These are phyloP conservation scores for Brachyistius frenatus DNA, from an alignment of 2,113 vertebrate species.

Conservation along the genomic window DNA sequence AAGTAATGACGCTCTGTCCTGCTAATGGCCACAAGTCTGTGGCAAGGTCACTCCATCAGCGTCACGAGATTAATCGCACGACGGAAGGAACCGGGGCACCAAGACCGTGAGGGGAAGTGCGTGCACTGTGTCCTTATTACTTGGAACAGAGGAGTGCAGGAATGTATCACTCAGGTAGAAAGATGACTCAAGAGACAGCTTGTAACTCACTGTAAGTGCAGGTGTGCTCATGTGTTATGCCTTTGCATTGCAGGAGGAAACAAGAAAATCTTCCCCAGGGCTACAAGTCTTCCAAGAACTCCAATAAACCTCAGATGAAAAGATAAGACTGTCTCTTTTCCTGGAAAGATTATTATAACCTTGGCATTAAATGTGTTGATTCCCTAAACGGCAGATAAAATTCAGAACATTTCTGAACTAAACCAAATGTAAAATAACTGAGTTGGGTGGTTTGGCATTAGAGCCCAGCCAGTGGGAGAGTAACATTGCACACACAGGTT, in stretches of 20 bases:
- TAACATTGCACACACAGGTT: conserved; percentile 10
- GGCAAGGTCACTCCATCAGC: conserved; percentile 20
- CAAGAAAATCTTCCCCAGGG: conserved; percentile 19
- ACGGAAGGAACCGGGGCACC: conserved; percentile 1
- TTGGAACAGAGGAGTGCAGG: neutral
- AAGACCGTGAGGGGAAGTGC: neutral
- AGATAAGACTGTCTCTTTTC: conserved; percentile 28
- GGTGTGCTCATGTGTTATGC: neutral
- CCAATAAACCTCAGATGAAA: conserved; percentile 4
- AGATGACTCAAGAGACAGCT: neutral
- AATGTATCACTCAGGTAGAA: neutral
- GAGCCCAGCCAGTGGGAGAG: neutral
- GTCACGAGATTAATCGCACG: conserved; percentile 34
- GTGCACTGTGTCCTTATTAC: neutral
- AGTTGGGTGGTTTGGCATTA: conserved; percentile 11
- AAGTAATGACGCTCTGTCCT: conserved; percentile 17
- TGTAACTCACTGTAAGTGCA: neutral
- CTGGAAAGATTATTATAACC: conserved; percentile 55
- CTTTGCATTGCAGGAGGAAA: conserved; percentile 21
- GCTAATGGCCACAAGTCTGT: conserved; percentile 3
- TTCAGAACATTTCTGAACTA: conserved; percentile 67
- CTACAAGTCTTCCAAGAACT: conserved; percentile 32
- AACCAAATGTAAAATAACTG: conserved; percentile 66
- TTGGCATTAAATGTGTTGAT: conserved; percentile 44
- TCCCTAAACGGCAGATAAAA: conserved; percentile 55